A percentile compares a stretch with the other conserved stretches of the same genome.
phyloP scores from a whole-genome alignment of 2,888 invertebrate species.

The Carpatolechia fugitivella region DNA sequence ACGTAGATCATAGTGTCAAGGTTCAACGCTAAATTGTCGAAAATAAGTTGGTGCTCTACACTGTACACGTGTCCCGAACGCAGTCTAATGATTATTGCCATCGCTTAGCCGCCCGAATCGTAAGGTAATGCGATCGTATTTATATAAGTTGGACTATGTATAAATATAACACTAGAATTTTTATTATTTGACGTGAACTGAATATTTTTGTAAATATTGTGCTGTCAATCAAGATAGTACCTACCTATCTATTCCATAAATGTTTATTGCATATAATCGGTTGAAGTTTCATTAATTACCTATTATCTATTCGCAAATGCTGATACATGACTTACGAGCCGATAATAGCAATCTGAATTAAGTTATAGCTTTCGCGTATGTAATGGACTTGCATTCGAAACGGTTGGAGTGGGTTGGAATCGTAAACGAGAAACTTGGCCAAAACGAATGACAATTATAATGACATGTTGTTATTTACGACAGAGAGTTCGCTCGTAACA shows the following conservation, averaged over 20 bases:
- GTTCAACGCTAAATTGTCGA: neutral
- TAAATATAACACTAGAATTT: slow-evolving; percentile 7
- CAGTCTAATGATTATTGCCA: slow-evolving; percentile 36
- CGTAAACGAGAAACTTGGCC: neutral
- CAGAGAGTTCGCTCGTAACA: slow-evolving; percentile 31
- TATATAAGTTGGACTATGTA: slow-evolving; percentile 11
- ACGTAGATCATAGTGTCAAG: neutral
- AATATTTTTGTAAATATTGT: neutral
- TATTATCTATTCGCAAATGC: no score
- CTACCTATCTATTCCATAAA: no score
- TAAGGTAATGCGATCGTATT: slow-evolving; percentile 14
- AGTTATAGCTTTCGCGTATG: neutral
- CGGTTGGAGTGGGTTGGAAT: neutral
- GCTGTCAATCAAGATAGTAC: no score
- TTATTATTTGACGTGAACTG: slow-evolving; percentile 12
- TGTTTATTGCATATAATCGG: no score
- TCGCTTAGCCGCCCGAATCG: slow-evolving; percentile 24
- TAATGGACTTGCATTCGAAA: neutral
- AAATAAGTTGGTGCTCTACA: slow-evolving; percentile 9
- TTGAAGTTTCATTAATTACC: no score
- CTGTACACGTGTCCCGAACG: slow-evolving; percentile 29
- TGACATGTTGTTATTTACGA: slow-evolving; percentile 18
- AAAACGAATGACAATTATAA: slow-evolving; percentile 9
- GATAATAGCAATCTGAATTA: neutral
- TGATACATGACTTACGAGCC: no score